Base-by-base conservation (phyloP, 2,797 vertebrate species). In the Acrossocheilus wenchowensis region DNA sequence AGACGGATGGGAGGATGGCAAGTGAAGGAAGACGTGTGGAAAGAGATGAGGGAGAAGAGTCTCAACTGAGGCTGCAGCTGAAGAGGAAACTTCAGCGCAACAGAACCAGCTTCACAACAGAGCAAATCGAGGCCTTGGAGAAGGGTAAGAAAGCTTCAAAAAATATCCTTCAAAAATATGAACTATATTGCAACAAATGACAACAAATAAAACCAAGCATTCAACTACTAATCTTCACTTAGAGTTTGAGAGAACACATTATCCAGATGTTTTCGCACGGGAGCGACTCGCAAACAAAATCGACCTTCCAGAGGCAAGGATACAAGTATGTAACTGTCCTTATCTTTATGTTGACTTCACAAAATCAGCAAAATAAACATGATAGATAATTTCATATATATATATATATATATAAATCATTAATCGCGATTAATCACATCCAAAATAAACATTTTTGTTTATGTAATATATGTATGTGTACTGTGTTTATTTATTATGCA, bases 171-270 rank as follows among this genome's bases (percentile, higher is more conserved):
- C 14, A 34, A 12, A 30, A 26, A 66, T 9, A 5, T 3, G 6
- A 62, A 2, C 5, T 11, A n/a, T 23, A 6, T 43, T 1, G 19
- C 14, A 26, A 15, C 2, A 71, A 12, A 43, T 43, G 5, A 5
- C 4, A 69, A 39, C 8, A 43, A 3, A 23, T 12, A 72, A 43
- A 72, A 43, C 11, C 21, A n/a, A 30, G 12, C 14, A 30, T 64
- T 26, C 7, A 17, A 34, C 50, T 39, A 14, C 50, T 57, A 39
- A 57, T 15, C 15, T 86, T 86, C 19, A 91, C 93, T 30, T 93
- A 99, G 98, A 99, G 93, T 99, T 99, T 93, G 98, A 99, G 94
- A 96, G 98, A 93, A 99, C 98, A 91, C 98, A 99, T 92, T 99
- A 99, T 89, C 98, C 98, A 2, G 98, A 99, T 93, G 98, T 99